Conservation (phyloP, 2,113 vertebrate species). For the Myrmophylax atrothorax region DNA sequence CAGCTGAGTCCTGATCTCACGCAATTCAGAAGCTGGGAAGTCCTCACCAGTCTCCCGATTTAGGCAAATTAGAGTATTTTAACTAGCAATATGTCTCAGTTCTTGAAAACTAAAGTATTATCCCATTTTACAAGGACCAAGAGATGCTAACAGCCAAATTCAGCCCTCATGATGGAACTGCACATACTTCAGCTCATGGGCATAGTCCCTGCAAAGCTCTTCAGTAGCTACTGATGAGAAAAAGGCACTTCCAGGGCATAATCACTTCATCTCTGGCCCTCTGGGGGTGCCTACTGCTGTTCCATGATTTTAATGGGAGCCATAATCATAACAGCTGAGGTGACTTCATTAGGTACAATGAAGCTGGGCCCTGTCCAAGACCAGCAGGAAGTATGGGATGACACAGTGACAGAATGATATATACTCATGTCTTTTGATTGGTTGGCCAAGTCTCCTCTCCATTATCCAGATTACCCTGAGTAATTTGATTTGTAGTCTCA, state of each 20-base stretch:
- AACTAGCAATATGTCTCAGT: not conserved
- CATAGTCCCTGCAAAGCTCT: not conserved
- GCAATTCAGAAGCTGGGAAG: not conserved
- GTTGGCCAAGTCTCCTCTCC: not conserved
- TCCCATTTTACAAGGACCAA: not conserved
- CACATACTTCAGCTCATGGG: not conserved
- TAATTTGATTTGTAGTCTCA: not conserved
- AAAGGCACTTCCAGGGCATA: not conserved
- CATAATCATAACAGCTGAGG: not conserved
- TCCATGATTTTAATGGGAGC: not conserved
- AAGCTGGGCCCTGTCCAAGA: not conserved
- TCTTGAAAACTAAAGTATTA: not conserved
- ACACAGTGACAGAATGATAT: not conserved
- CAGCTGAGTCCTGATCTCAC: not conserved
- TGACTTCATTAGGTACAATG: not conserved
- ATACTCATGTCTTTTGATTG: not conserved
- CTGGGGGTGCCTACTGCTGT: not conserved
- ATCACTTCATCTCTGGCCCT: not conserved
- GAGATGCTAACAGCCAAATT: not conserved
- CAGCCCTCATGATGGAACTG: not conserved
- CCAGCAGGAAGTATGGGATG: not conserved
- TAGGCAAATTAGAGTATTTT: not conserved
- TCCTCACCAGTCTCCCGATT: not conserved
- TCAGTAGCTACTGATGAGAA: not conserved
- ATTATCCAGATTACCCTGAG: not conserved